Evolutionary conservation across 1,140 invertebrate species (phyloP).

Genomic region (Drosophila ironensis): DNA sequence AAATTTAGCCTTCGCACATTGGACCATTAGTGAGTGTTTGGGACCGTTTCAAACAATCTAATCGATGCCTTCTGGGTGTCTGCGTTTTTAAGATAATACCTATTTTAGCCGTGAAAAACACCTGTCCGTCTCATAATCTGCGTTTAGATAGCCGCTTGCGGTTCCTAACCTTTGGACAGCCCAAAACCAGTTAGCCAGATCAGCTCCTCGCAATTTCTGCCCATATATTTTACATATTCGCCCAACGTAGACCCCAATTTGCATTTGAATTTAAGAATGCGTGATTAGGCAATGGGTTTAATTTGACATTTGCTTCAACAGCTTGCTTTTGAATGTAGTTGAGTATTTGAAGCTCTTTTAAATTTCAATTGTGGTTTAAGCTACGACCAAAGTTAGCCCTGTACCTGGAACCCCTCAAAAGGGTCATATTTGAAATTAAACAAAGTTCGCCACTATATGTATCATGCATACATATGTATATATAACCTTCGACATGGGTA

Average conservation of each 20-base stretch:
- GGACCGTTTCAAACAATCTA: slow-evolving; percentile 13
- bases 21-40: not conserved
- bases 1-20: slow-evolving; percentile 41
- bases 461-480: too few relatives aligned
- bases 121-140: slow-evolving; percentile 15
- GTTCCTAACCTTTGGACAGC: slow-evolving; percentile 29
- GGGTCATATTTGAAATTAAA: too few relatives aligned
- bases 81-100: slow-evolving; percentile 11
- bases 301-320: too few relatives aligned
- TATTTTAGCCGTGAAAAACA: slow-evolving; percentile 13
- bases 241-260: slow-evolving; percentile 13
- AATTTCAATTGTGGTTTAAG: too few relatives aligned
- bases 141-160: slow-evolving; percentile 8
- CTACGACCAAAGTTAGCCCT: too few relatives aligned
- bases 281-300: too few relatives aligned
- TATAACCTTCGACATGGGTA: not conserved
- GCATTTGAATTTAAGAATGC: slow-evolving; percentile 18
- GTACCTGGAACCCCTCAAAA: too few relatives aligned
- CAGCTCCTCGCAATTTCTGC: not conserved
- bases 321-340: too few relatives aligned
- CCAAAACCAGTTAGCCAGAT: slow-evolving; percentile 24
- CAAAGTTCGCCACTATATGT: too few relatives aligned
- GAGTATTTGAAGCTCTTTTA: too few relatives aligned
- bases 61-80: slow-evolving; percentile 15
- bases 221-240: slow-evolving; percentile 22